These are phyloP conservation scores for Campaea margaritaria DNA, from an alignment of 2,888 invertebrate species.

Conservation along the genomic window DNA sequence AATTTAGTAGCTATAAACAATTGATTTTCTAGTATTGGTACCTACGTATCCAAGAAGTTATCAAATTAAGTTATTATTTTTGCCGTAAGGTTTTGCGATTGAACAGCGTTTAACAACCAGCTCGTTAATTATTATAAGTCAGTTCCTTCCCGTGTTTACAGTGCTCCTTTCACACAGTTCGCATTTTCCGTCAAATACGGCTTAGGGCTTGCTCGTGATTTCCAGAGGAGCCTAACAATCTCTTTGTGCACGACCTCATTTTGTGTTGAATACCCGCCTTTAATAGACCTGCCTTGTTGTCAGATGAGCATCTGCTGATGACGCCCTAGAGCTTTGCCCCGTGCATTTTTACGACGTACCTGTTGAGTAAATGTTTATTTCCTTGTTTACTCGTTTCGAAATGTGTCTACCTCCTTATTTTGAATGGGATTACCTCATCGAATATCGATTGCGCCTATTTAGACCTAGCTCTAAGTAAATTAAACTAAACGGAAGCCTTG, in stretches of 20 bases:
- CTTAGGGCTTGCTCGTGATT: constrained; percentile 58
- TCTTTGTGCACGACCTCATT: constrained; percentile 76
- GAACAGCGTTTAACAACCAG: too few relatives aligned
- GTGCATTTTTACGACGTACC: constrained; percentile 33
- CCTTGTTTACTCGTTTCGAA: constrained; percentile 23
- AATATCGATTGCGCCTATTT: constrained; percentile 13
- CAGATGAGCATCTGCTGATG: constrained; percentile 58
- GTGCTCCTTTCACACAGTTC: constrained; percentile 11
- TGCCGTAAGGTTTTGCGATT: too few relatives aligned
- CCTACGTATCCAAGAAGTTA: too few relatives aligned
- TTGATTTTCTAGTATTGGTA: too few relatives aligned
- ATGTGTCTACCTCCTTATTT: constrained; percentile 14
- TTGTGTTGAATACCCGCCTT: constrained; percentile 63
- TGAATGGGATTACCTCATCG: constrained; percentile 16
- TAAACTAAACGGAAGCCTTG: background rate
- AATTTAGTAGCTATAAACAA: too few relatives aligned
- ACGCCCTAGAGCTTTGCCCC: constrained; percentile 38
- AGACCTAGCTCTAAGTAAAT: background rate
- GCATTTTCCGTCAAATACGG: constrained; percentile 27
- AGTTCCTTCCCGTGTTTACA: constrained; percentile 1
- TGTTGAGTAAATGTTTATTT: constrained; percentile 31
- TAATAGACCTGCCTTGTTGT: constrained; percentile 58
- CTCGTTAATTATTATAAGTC: too few relatives aligned
- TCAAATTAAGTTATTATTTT: too few relatives aligned
- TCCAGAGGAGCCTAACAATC: constrained; percentile 72